Conservation (phyloP, 2,888 invertebrate genomes). For the Oscheius sp. region DNA sequence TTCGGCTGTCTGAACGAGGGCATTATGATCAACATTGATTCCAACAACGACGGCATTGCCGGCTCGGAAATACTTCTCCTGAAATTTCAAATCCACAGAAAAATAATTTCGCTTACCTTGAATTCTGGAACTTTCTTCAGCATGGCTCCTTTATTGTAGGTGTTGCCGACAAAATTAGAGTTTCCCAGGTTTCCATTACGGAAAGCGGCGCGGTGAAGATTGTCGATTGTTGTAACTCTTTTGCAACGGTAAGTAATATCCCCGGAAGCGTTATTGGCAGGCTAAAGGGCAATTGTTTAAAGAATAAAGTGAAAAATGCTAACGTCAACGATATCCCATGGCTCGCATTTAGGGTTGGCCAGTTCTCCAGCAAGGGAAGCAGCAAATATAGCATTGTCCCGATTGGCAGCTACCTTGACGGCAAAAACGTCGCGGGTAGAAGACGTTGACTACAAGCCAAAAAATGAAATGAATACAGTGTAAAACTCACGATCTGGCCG, state of each 20-base stretch:
- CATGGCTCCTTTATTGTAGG: slow-evolving; percentile 20
- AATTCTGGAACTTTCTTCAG: slow-evolving; percentile 15
- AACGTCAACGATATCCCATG: slow-evolving; percentile 87
- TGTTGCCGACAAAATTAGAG: slow-evolving; percentile 47
- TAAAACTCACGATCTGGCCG: slow-evolving; percentile 48
- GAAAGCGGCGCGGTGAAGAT: slow-evolving; percentile 90
- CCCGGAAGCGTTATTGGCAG: not conserved
- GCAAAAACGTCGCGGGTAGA: slow-evolving; percentile 65
- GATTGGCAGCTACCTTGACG: slow-evolving; percentile 52
- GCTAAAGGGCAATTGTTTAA: not conserved
- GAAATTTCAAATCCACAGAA: slow-evolving; percentile 11
- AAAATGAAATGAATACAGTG: not conserved
- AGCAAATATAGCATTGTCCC: slow-evolving; percentile 62
- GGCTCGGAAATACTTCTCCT: slow-evolving; percentile 44
- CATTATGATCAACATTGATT: slow-evolving; percentile 82
- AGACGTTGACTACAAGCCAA: slow-evolving; percentile 44
- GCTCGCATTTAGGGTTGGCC: slow-evolving; percentile 85
- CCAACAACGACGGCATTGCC: slow-evolving; percentile 84
- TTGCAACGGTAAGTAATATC: slow-evolving; percentile 40
- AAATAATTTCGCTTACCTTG: not conserved
- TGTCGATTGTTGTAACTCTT: slow-evolving; percentile 78
- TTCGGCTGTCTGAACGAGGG: slow-evolving; percentile 74
- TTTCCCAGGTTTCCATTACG: slow-evolving; percentile 83
- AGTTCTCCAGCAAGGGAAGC: slow-evolving; percentile 73
- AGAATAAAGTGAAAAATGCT: not conserved